These are phyloP conservation scores for Eulemur coronatus DNA, from an alignment of 2,797 vertebrate genomes.

Conservation along the genomic window DNA sequence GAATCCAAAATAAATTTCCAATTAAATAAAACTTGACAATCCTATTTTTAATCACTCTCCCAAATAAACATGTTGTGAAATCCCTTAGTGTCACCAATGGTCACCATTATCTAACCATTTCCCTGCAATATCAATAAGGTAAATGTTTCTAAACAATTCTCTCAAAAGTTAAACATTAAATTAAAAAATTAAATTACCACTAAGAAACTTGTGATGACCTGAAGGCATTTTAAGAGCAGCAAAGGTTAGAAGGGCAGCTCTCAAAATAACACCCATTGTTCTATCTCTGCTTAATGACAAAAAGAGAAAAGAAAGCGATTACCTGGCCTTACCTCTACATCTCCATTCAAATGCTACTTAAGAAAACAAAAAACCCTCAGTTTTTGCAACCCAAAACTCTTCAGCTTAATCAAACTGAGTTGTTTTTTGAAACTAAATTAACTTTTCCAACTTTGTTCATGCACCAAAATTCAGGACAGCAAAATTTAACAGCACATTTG, in stretches of 20 bases:
- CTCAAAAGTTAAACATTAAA: constrained; percentile 81
- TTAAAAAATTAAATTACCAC: constrained; percentile 80
- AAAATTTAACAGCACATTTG: background rate
- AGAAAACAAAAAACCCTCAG: constrained; percentile 53
- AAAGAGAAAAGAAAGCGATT: constrained; percentile 87
- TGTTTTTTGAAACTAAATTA: background rate
- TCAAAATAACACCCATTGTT: constrained; percentile 88
- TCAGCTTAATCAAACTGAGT: background rate
- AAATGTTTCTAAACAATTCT: constrained; percentile 66
- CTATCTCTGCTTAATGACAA: constrained; percentile 82
- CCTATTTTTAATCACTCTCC: constrained; percentile 28
- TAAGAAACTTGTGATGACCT: constrained; percentile 82
- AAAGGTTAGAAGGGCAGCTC: constrained; percentile 86
- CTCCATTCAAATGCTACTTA: constrained; percentile 84
- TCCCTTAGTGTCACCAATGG: background rate
- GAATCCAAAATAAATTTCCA: constrained; percentile 52
- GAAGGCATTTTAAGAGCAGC: constrained; percentile 85
- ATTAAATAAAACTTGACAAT: constrained; percentile 31
- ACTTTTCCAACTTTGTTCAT: constrained; percentile 1
- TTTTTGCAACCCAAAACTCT: constrained; percentile 11
- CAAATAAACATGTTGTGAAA: constrained; percentile 38
- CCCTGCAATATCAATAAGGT: constrained; percentile 10
- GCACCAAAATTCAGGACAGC: background rate
- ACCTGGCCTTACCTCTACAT: constrained; percentile 89
- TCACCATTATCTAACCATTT: constrained; percentile 50